Evolutionary conservation across 2,797 vertebrate genomes (phyloP).

Genomic region (Lepilemur septentrionalis): DNA sequence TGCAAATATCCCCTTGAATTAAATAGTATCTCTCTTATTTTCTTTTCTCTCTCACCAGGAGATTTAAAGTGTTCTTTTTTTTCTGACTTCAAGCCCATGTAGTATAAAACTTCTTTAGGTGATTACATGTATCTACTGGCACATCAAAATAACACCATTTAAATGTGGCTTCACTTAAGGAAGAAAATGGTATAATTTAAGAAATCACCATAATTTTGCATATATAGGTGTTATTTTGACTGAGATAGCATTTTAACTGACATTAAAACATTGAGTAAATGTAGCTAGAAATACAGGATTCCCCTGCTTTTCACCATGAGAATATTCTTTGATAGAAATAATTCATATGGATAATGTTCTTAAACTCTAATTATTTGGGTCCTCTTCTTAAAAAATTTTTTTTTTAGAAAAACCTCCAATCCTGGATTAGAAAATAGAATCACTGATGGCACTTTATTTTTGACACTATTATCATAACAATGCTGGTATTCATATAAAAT

Average conservation of each 20-base stretch:
- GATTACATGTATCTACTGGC: neutral
- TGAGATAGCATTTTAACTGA: conserved; percentile 52
- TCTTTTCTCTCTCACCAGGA: neutral
- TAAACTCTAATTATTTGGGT: conserved; percentile 23
- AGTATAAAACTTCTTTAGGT: conserved; percentile 39
- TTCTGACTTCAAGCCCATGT: neutral
- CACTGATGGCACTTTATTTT: neutral
- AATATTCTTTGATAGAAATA: conserved; percentile 46
- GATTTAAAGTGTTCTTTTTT: neutral
- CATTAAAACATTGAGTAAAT: conserved; percentile 45
- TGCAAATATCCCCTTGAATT: neutral
- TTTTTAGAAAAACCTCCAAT: neutral
- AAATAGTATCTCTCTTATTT: neutral
- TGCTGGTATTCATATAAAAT: neutral
- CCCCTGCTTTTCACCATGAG: neutral
- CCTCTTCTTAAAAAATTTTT: neutral
- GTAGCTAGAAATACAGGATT: conserved; percentile 25
- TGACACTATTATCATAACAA: conserved; percentile 54
- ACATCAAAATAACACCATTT: conserved; percentile 67
- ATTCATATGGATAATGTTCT: conserved; percentile 46
- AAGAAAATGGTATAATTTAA: conserved; percentile 65
- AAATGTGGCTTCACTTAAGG: conserved; percentile 22
- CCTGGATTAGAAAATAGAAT: conserved; percentile 1
- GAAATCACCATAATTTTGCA: conserved; percentile 70
- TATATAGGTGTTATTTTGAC: conserved; percentile 59